A percentile compares a stretch with the other conserved stretches of the same genome.
Conservation (phyloP, 1,140 invertebrate genomes). For the Pectinophora gossypiella region DNA sequence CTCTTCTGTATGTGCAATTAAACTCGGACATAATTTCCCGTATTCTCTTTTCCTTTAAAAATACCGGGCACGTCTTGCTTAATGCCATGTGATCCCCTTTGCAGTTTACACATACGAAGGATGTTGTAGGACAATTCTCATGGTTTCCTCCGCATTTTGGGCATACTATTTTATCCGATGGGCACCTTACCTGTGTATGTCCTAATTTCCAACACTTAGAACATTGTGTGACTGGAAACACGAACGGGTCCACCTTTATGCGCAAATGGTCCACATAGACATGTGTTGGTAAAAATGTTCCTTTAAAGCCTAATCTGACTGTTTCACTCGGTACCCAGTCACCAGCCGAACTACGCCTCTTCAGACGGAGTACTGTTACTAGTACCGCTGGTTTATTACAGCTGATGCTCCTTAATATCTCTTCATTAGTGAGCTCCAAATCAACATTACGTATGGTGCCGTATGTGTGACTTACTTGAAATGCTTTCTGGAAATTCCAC, state of each 20-base stretch:
- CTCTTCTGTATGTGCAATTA: slow-evolving; percentile 19
- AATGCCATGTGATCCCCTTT: slow-evolving; percentile 19
- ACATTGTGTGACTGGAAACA: slow-evolving; percentile 9
- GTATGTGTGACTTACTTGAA: too few species aligned
- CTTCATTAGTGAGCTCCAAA: too few species aligned
- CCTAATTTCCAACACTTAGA: too few species aligned
- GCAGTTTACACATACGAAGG: slow-evolving; percentile 24
- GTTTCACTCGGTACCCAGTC: slow-evolving; percentile 4
- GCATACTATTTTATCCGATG: slow-evolving; percentile 19
- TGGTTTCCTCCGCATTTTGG: slow-evolving; percentile 26
- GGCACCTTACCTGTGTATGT: slow-evolving; percentile 6
- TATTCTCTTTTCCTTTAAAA: slow-evolving; percentile 22
- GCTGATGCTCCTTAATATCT: too few species aligned
- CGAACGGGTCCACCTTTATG: too few species aligned
- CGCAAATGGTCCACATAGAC: slow-evolving; percentile 2
- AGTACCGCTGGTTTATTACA: not conserved
- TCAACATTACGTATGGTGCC: too few species aligned
- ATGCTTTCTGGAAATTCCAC: too few species aligned
- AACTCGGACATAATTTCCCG: slow-evolving; percentile 17
- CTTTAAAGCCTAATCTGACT: slow-evolving; percentile 9
- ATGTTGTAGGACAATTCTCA: slow-evolving; percentile 23
- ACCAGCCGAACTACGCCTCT: not conserved
- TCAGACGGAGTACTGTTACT: slow-evolving; percentile 1
- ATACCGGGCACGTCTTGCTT: slow-evolving; percentile 19
- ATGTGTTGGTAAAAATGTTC: slow-evolving; percentile 1